Conservation (phyloP, 2,797 vertebrate species). For the Tokudaia muenninki region DNA sequence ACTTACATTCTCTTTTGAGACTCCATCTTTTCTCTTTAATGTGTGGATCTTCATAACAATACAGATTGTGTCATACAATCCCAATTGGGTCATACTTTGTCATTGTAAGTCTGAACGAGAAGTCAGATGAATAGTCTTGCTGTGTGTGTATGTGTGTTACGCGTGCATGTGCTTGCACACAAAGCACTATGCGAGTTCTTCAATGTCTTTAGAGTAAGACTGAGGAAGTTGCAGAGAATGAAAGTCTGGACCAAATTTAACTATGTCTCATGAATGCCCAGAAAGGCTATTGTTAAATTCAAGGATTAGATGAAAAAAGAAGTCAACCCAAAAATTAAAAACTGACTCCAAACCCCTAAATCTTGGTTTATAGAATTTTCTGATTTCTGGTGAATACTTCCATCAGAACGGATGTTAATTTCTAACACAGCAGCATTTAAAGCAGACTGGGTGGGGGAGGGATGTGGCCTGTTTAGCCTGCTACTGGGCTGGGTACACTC, state of each 20-base stretch:
- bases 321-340: neutral
- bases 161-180: neutral
- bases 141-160: neutral
- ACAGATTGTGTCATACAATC: neutral
- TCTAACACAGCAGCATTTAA: accelerated
- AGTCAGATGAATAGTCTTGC: neutral
- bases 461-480: no score
- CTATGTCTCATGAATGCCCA: neutral
- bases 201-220: neutral
- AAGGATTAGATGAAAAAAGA: neutral
- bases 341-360: neutral
- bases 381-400: neutral
- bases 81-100: neutral
- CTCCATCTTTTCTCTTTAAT: neutral
- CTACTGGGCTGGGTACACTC: neutral
- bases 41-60: neutral
- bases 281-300: neutral
- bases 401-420: neutral
- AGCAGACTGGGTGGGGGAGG: neutral
- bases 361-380: neutral
- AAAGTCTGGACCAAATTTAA: neutral
- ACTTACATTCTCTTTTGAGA: neutral
- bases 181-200: neutral
- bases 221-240: neutral
- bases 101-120: conserved; percentile 14